phyloP scores from a whole-genome alignment of 2,797 vertebrate species.

The Siniperca scherzeri region DNA sequence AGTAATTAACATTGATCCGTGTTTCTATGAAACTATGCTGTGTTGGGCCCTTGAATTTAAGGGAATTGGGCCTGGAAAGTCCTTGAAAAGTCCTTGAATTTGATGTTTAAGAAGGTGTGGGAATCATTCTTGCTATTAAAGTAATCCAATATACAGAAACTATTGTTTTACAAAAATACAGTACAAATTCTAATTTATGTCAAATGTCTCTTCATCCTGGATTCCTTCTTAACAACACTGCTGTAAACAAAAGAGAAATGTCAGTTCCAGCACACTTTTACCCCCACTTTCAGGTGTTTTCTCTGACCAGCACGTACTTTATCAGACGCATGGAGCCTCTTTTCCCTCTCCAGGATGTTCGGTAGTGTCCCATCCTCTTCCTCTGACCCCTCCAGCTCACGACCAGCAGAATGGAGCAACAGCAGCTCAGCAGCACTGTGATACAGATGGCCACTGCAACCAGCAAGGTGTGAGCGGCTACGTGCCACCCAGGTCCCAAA shows the following conservation, averaged over 20 bases:
- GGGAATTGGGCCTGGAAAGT: too few species aligned
- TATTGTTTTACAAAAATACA: slow-evolving; percentile 17
- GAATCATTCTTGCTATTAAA: not conserved
- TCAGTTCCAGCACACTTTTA: not conserved
- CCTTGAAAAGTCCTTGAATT: too few species aligned
- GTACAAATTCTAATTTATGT: not conserved
- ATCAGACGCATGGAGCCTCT: slow-evolving; percentile 83
- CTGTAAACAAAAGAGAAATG: slow-evolving; percentile 14
- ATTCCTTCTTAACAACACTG: not conserved
- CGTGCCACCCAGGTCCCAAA: slow-evolving; percentile 76
- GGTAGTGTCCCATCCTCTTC: slow-evolving; percentile 86
- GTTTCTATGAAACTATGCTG: too few species aligned
- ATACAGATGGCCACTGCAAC: slow-evolving; percentile 84
- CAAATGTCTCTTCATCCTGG: slow-evolving; percentile 10
- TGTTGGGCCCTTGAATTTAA: too few species aligned
- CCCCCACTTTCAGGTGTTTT: slow-evolving; percentile 69
- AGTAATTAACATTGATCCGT: too few species aligned
- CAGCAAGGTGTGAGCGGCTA: slow-evolving; percentile 81
- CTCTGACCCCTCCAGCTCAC: slow-evolving; percentile 84
- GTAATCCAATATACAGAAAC: not conserved
- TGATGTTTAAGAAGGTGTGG: not conserved
- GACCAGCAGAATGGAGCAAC: slow-evolving; percentile 83
- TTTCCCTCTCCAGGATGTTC: slow-evolving; percentile 77
- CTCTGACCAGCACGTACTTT: slow-evolving; percentile 82
- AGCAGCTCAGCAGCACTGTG: slow-evolving; percentile 87